These are phyloP conservation scores for Caerostris extrusa DNA, from an alignment of 1,140 invertebrate genomes.

Conservation along the genomic window DNA sequence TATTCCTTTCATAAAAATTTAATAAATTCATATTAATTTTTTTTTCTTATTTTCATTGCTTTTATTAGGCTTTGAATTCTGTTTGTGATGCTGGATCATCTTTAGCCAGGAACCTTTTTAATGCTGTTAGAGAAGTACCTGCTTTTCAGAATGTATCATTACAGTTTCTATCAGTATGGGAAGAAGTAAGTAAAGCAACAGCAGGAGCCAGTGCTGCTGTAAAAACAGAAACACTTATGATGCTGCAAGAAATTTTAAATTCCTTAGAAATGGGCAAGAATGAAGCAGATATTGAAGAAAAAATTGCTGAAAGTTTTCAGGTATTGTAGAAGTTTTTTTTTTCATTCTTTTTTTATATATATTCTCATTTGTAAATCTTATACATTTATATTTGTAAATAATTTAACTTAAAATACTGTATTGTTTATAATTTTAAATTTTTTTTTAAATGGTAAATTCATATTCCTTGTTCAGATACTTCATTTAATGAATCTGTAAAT, in stretches of 20 bases:
- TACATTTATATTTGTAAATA: neutral
- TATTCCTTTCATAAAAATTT: neutral
- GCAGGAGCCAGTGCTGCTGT: conserved; percentile 78
- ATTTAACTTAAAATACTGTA: neutral
- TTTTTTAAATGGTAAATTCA: neutral
- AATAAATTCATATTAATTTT: neutral
- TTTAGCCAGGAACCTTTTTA: conserved; percentile 70
- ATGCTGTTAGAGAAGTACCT: conserved; percentile 68
- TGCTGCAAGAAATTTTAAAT: conserved; percentile 78
- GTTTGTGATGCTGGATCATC: conserved; percentile 74
- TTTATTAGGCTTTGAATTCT: conserved; percentile 74
- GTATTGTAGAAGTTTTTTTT: neutral
- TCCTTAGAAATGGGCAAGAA: conserved; percentile 70
- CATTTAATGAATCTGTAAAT: too few species aligned
- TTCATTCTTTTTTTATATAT: neutral
- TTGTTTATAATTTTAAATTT: neutral
- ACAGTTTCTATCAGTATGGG: conserved; percentile 77
- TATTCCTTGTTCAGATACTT: too few species aligned
- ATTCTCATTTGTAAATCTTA: neutral
- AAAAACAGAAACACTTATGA: conserved; percentile 79
- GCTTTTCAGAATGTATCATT: conserved; percentile 56
- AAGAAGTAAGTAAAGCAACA: conserved; percentile 78
- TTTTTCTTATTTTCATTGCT: conserved; percentile 11
- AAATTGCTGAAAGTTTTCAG: conserved; percentile 70
- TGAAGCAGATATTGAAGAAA: conserved; percentile 31